These are phyloP conservation scores for Ormyrus nitidulus DNA, from an alignment of 2,888 invertebrate genomes.

Conservation along the genomic window DNA sequence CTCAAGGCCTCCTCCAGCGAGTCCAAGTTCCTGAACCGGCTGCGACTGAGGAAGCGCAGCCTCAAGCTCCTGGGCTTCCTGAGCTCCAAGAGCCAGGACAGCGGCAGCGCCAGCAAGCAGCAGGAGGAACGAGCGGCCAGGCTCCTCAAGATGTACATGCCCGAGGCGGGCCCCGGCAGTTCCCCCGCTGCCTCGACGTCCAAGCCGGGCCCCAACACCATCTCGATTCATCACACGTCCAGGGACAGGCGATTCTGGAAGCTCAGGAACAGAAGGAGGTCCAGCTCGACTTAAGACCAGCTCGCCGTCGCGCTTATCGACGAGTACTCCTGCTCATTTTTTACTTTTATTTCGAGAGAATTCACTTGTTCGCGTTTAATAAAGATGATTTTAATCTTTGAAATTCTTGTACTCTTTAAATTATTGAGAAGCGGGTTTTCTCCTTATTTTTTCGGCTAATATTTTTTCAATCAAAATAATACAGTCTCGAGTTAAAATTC, in stretches of 20 bases:
- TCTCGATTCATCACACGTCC: conserved; percentile 70
- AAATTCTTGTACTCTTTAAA: too few species aligned
- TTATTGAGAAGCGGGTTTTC: too few species aligned
- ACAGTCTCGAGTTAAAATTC: too few species aligned
- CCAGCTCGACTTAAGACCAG: conserved; percentile 66
- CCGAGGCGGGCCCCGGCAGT: conserved; percentile 59
- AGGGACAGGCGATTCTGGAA: conserved; percentile 73
- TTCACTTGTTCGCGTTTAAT: too few species aligned
- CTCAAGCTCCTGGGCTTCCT: conserved; percentile 71
- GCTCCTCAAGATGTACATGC: conserved; percentile 68
- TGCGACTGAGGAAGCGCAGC: conserved; percentile 68
- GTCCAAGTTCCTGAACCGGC: conserved; percentile 65
- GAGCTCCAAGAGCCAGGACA: conserved; percentile 59
- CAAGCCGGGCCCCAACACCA: conserved; percentile 60
- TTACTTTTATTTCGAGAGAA: too few species aligned
- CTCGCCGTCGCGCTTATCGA: not conserved
- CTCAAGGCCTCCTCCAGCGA: conserved; percentile 56
- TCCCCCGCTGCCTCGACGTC: not conserved
- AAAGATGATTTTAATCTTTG: too few species aligned
- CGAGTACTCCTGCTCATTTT: too few species aligned
- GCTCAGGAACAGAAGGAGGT: conserved; percentile 69
- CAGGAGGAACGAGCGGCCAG: conserved; percentile 70
- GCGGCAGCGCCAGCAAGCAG: conserved; percentile 23
- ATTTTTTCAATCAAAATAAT: too few species aligned
- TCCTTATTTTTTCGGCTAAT: too few species aligned